phyloP scores from a whole-genome alignment of 2,113 vertebrate genomes.

The Odontesthes bonariensis region DNA sequence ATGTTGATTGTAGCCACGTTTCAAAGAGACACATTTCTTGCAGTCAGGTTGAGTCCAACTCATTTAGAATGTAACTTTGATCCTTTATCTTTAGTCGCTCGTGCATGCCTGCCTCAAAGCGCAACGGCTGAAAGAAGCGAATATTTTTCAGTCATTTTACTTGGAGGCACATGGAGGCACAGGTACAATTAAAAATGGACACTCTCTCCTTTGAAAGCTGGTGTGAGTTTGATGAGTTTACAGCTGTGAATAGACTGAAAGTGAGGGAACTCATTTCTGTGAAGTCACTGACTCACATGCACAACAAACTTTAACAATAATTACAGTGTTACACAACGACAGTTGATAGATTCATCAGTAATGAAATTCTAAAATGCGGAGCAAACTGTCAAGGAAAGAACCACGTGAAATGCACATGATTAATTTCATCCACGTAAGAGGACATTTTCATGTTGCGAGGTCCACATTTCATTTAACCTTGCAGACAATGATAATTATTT shows the following conservation, averaged over 20 bases:
- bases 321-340: background rate
- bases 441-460: background rate
- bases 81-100: constrained; percentile 10
- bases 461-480: constrained; percentile 40
- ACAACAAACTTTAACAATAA: background rate
- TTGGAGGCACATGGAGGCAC: background rate
- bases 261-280: background rate
- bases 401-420: background rate
- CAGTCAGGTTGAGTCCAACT: background rate
- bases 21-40: background rate
- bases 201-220: background rate
- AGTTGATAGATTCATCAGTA: background rate
- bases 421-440: background rate
- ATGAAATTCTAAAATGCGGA: background rate
- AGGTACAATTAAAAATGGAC: constrained; percentile 20
- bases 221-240: constrained; percentile 12
- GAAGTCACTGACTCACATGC: background rate
- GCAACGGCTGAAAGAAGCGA: background rate
- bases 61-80: background rate
- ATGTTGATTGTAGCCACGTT: background rate
- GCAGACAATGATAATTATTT: constrained; percentile 29
- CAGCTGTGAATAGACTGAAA: background rate
- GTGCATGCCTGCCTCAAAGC: background rate
- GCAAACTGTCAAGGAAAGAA: background rate
- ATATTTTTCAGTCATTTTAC: constrained; percentile 9